phyloP scores from a whole-genome alignment of 2,888 invertebrate genomes.

The Zygogramma bicolorata region DNA sequence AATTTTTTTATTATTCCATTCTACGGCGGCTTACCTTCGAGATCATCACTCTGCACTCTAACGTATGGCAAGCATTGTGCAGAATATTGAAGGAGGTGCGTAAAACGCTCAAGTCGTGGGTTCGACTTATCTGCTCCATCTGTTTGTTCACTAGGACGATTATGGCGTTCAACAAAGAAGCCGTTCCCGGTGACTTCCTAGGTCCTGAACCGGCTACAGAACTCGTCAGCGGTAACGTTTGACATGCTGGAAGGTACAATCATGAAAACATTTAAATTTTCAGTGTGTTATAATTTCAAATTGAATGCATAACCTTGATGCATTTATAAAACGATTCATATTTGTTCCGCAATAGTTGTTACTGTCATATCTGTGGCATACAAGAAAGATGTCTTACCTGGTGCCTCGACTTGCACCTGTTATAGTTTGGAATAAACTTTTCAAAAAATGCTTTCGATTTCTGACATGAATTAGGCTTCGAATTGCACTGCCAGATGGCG shows the following conservation, averaged over 20 bases:
- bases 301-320: no score
- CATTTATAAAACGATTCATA: neutral
- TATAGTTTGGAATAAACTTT: no score
- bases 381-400: no score
- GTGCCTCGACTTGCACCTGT: no score
- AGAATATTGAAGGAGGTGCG: slow-evolving; percentile 68
- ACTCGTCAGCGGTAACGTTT: slow-evolving; percentile 69
- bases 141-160: slow-evolving; percentile 68
- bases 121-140: slow-evolving; percentile 68
- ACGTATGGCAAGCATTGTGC: slow-evolving; percentile 69
- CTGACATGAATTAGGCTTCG: no score
- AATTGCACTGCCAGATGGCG: no score
- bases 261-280: no score
- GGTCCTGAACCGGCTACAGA: slow-evolving; percentile 68
- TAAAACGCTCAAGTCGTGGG: slow-evolving; percentile 66
- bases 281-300: no score
- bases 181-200: slow-evolving; percentile 67
- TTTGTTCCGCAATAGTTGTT: no score
- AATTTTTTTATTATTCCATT: no score
- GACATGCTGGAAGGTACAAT: slow-evolving; percentile 67
- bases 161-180: slow-evolving; percentile 70
- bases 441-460: no score
- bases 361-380: no score
- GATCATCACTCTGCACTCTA: slow-evolving; percentile 74
- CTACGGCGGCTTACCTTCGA: slow-evolving; percentile 69